Evolutionary conservation across 2,888 invertebrate species (phyloP).

Genomic region (Trachelus stipa): DNA sequence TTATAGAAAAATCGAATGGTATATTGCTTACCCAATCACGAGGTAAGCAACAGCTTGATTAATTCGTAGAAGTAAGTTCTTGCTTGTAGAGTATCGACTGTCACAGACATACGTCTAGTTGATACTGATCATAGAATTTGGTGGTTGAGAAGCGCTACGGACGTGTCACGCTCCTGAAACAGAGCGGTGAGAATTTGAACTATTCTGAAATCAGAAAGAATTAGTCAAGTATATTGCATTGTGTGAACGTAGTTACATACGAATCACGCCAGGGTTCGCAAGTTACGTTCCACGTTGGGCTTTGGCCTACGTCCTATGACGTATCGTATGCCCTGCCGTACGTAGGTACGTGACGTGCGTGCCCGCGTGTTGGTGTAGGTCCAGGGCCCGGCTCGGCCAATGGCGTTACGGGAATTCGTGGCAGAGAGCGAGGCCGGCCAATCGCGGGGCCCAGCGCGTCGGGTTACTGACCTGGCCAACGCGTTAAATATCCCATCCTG

Average conservation of each 20-base stretch:
- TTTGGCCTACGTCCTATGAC: constrained; percentile 34
- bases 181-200: not conserved
- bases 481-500: constrained; percentile 67
- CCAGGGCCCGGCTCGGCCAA: constrained; percentile 65
- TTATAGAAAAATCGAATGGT: not conserved
- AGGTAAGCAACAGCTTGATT: not conserved
- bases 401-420: constrained; percentile 61
- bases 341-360: constrained; percentile 35
- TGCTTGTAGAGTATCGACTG: not conserved
- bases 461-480: constrained; percentile 65
- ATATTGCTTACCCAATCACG: not conserved
- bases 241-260: not conserved
- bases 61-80: not conserved
- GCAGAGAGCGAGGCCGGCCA: constrained; percentile 59
- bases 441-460: constrained; percentile 56
- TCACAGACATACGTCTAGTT: not conserved
- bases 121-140: not conserved
- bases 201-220: not conserved
- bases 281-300: constrained; percentile 6
- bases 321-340: constrained; percentile 46
- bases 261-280: constrained; percentile 14
- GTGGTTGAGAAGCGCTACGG: not conserved
- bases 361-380: constrained; percentile 62
- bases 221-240: not conserved
- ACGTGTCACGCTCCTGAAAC: not conserved